These are phyloP conservation scores for Meteorus sp. DNA, from an alignment of 1,140 invertebrate species.

Conservation along the genomic window DNA sequence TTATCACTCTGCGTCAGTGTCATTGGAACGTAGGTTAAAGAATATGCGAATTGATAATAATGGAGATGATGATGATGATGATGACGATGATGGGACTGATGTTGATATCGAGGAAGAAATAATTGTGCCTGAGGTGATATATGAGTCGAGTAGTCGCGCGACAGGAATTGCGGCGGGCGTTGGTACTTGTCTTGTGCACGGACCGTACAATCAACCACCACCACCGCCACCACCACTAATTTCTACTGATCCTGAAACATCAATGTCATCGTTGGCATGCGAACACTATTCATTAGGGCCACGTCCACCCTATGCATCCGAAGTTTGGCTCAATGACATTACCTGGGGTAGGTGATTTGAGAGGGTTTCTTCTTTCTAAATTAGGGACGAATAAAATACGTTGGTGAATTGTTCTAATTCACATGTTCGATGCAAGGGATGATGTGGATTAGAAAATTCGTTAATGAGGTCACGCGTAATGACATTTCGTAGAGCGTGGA, in stretches of 20 bases:
- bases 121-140: conserved; percentile 40
- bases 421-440: no score
- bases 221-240: no score
- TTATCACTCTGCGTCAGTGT: conserved; percentile 6
- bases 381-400: no score
- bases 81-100: conserved; percentile 44
- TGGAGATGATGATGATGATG: conserved; percentile 31
- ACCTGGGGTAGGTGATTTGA: conserved; percentile 53
- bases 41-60: background rate
- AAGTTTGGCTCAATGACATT: conserved; percentile 55
- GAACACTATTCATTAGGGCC: conserved; percentile 36
- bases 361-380: no score
- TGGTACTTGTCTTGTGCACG: conserved; percentile 47
- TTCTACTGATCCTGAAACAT: conserved; percentile 40
- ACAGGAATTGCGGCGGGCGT: conserved; percentile 30
- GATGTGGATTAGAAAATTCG: no score
- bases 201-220: conserved; percentile 35
- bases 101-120: conserved; percentile 46
- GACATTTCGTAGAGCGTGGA: no score
- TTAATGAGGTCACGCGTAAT: no score
- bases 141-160: conserved; percentile 34
- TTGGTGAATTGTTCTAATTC: no score
- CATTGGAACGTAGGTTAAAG: conserved; percentile 22
- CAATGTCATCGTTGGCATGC: conserved; percentile 40
- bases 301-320: conserved; percentile 32